A percentile compares a stretch with the other conserved stretches of the same genome.
phyloP scores from a whole-genome alignment of 37 sponge, comb jelly and placozoan genomes.

The Cliona cf. orientalis region DNA sequence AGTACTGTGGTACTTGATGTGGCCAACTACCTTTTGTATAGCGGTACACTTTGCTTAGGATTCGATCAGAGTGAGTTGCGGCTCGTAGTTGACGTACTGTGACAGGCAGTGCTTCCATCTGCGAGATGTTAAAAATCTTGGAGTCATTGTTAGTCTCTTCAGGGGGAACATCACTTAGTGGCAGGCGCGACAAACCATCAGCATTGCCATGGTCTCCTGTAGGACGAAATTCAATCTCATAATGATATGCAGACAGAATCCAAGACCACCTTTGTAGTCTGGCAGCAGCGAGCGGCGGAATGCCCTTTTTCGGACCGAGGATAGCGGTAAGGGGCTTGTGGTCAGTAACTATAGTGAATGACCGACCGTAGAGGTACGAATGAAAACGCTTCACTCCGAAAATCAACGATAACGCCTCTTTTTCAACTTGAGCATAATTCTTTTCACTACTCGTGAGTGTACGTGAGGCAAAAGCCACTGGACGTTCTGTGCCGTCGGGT shows the following conservation, averaged over 20 bases:
- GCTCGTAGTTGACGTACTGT: too few relatives aligned
- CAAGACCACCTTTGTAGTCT: conserved; percentile 46
- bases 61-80: too few relatives aligned
- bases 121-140: too few relatives aligned
- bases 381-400: conserved; percentile 27
- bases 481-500: conserved; percentile 39
- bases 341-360: conserved; percentile 41
- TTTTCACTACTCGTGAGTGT: background rate
- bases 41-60: too few relatives aligned
- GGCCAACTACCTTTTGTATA: too few relatives aligned
- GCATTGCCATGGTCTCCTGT: conserved; percentile 63
- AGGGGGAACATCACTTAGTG: conserved; percentile 16
- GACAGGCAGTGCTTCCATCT: too few relatives aligned
- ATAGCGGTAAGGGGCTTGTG: conserved; percentile 30
- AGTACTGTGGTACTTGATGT: too few relatives aligned
- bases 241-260: conserved; percentile 39
- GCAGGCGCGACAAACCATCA: conserved; percentile 62
- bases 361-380: conserved; percentile 60
- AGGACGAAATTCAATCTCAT: conserved; percentile 56
- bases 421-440: conserved; percentile 1
- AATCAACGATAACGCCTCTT: background rate
- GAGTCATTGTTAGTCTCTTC: too few relatives aligned
- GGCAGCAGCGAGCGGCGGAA: conserved; percentile 26
- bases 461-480: conserved; percentile 18
- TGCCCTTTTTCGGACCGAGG: conserved; percentile 28